Base-by-base conservation (phyloP, 2,113 vertebrate genomes). In the Neodontobutis hainanensis region DNA sequence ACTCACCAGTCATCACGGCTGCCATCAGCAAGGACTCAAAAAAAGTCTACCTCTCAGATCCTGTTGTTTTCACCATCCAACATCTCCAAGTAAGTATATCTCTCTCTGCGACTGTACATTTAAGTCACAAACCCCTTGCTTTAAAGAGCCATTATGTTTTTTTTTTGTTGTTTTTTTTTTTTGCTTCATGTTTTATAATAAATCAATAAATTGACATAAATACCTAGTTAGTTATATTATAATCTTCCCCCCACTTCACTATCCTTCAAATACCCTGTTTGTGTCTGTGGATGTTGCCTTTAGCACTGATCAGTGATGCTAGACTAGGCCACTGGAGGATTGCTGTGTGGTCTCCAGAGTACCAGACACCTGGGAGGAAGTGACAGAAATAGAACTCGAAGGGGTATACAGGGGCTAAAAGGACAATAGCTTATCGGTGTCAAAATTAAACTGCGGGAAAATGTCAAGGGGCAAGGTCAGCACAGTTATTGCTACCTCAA, bases 21-120 rank as follows among this genome's bases (percentile, higher is more conserved):
- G 94, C 97, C 88, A 99, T 99, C 90, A 98, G 97, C 92, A 99
- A 98, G 84, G 97, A 99, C 86, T 94, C 95, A 61, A 98, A 95
- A 88, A 98, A 98, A 86, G 95, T 99, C 72, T 99, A 98, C 81
- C 91, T 99, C 68, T 95, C 95, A 47, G 96, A 99, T 82, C 97
- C 97, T 0, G 97, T 99, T 76, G 93, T 98, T 56, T 99, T 98
- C 83, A 98, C 95, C 51, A 93, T 99, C 74, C 94, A 93, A 78
- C 97, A 99, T 77, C 94, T 97, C 42, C 95, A 98, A 95, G 97
- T 99, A 94, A 48, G 49, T 36, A n/a, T 52, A 62, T 42, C 6
- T 14, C 5, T 49, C 11, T 49, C 5, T 61, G 32, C 1, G 19
- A 27, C 42, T 43, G 6, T 43, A 43, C 42, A 43, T 43, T 27